Conservation (phyloP, 2,113 vertebrate species). For the Oostethus manadensis region DNA sequence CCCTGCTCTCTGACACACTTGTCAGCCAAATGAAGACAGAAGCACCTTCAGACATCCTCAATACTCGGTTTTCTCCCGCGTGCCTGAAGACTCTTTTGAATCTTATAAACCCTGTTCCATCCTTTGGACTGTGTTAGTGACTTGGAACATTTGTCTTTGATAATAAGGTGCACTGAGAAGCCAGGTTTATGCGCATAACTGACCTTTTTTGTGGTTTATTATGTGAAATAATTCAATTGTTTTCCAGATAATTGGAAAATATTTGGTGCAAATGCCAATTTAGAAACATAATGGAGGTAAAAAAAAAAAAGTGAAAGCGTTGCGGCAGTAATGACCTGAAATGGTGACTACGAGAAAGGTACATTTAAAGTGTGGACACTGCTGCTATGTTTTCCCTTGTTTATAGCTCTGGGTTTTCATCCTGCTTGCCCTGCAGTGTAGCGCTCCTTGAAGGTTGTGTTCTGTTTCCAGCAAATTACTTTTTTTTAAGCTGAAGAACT, state of each 20-base stretch:
- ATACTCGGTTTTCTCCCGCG: conserved; percentile 30
- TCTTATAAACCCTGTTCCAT: conserved; percentile 1
- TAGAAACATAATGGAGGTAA: background rate
- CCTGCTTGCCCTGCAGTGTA: conserved; percentile 12
- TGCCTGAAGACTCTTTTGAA: background rate
- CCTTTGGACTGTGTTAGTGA: background rate
- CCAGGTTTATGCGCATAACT: conserved; percentile 19
- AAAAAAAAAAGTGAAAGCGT: background rate
- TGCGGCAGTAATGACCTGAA: conserved; percentile 5
- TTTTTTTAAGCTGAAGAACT: conserved; percentile 20
- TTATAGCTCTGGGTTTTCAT: conserved; percentile 16
- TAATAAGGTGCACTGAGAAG: conserved; percentile 13
- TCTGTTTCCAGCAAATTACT: conserved; percentile 11
- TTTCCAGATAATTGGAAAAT: conserved; percentile 9
- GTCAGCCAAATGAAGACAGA: conserved; percentile 64
- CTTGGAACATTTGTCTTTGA: conserved; percentile 1
- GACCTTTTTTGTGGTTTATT: conserved; percentile 16
- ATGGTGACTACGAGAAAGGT: conserved; percentile 1
- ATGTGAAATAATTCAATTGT: conserved; percentile 6
- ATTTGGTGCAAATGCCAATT: background rate
- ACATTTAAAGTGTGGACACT: background rate
- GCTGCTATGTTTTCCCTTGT: conserved; percentile 1
- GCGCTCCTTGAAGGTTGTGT: conserved; percentile 6
- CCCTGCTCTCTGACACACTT: conserved; percentile 58
- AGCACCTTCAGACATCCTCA: conserved; percentile 26